phyloP scores from a whole-genome alignment of 2,888 invertebrate species.

The Tanytarsus gracilentus region DNA sequence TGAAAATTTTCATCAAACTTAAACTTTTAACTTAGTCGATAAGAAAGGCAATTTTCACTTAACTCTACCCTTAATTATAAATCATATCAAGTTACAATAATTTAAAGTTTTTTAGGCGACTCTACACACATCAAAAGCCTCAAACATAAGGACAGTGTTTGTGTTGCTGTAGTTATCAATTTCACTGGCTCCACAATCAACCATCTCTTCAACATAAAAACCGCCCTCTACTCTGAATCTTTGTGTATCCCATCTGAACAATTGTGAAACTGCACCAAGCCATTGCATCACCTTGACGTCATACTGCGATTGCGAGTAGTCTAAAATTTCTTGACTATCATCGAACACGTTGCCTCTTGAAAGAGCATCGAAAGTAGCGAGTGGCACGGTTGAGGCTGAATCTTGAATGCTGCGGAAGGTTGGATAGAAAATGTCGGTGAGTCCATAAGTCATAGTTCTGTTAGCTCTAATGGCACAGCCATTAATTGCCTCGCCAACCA shows the following conservation, averaged over 20 bases:
- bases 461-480: conserved; percentile 16
- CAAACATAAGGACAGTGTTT: background rate
- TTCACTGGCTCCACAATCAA: background rate
- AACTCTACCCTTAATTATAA: no score
- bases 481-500: background rate
- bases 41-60: no score
- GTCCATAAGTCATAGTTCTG: background rate
- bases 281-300: background rate
- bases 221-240: conserved; percentile 8
- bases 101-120: no score
- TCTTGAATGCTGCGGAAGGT: background rate
- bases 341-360: conserved; percentile 24
- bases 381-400: conserved; percentile 2
- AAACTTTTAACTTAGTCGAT: no score
- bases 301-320: conserved; percentile 8
- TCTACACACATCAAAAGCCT: background rate
- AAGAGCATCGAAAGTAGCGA: background rate
- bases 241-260: conserved; percentile 16
- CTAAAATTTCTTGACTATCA: conserved; percentile 9
- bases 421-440: conserved; percentile 20
- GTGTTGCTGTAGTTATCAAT: background rate
- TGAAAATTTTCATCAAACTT: no score
- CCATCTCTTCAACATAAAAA: conserved; percentile 15
- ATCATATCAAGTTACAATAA: no score
- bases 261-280: conserved; percentile 14